A percentile compares a stretch with the other conserved stretches of the same genome.
Conservation (phyloP, 2,888 invertebrate genomes). For the Habroteleia sp. region DNA sequence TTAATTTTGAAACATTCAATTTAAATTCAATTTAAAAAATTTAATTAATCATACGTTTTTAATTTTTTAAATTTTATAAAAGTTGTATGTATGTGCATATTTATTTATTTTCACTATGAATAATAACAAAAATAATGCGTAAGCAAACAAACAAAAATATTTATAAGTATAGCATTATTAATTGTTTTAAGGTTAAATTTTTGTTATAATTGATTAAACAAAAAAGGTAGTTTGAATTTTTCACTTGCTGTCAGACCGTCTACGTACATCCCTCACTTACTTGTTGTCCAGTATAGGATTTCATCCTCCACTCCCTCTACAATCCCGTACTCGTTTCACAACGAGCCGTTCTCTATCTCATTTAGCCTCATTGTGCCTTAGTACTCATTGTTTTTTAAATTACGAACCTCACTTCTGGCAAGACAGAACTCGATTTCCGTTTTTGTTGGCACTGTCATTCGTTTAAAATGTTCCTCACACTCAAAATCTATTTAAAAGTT, state of each 20-base stretch:
- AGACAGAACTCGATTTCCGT: conserved; percentile 77
- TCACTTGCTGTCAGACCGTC: conserved; percentile 72
- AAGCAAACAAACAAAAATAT: no score
- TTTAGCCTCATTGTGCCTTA: conserved; percentile 80
- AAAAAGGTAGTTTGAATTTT: conserved; percentile 73
- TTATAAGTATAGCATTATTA: no score
- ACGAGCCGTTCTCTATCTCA: conserved; percentile 79
- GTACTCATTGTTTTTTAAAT: conserved; percentile 80
- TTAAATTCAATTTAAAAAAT: no score
- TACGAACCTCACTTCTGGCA: conserved; percentile 78
- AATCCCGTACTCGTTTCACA: conserved; percentile 71
- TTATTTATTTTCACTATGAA: no score
- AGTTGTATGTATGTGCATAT: no score
- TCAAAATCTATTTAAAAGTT: conserved; percentile 70
- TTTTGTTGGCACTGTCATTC: conserved; percentile 76
- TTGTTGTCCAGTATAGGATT: conserved; percentile 77
- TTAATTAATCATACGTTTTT: no score
- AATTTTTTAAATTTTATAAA: no score
- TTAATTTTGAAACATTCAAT: no score
- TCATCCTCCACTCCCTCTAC: conserved; percentile 72
- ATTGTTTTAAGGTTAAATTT: no score
- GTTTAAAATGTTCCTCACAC: conserved; percentile 75
- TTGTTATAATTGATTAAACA: conserved; percentile 66
- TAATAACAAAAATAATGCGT: no score
- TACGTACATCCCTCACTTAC: conserved; percentile 70